Evolutionary conservation across 2,888 invertebrate species (phyloP), one percentile per base, ranked within the genome.

Genomic region (Lottia gigantea): DNA sequence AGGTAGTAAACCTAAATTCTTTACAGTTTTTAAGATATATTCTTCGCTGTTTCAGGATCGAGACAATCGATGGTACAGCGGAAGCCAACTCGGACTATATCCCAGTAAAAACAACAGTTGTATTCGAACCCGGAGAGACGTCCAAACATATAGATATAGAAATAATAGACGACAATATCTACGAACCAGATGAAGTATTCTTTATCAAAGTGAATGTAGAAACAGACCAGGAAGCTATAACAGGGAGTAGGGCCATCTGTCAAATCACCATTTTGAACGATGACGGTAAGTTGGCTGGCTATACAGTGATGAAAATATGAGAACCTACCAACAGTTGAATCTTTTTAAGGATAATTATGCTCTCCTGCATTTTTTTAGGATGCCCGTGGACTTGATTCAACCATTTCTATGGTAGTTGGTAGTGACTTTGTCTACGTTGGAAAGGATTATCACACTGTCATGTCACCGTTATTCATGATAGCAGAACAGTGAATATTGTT

Each of bases 121-220:
- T 89, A 14, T 92, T 92, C 82, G 89, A 90, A 72, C 89, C 90
- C 8, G 87, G 89, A n/a, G 91, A 91, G 76, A 86, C 84, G 25
- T 88, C 90, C 75, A 90, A 91, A 79, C 81, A 86, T 75, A 80
- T 91, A 11, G 86, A 87, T 16, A 88, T 91, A 11, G 89, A 90
- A 74, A 90, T 92, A 71, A 86, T 91, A 11, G 90, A 91, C 74
- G 91, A 91, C 79, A 90, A 90, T 72, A 90, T 91, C 75, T 92
- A 91, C 91, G 91, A 91, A 82, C 91, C 91, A 0, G 91, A 91
- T 81, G 91, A 91, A 82, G 90, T 91, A 69, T 92, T 92, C 85
- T 91, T 91, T 83, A 89, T 92, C 6, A 89, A 91, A 74, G 79
- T 92, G n/a, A 74, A 76, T n/a, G 62, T 83, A 8, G 82, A 84